Evolutionary conservation across 2,113 vertebrate genomes (phyloP).

Genomic region (Myiozetetes cayanensis): DNA sequence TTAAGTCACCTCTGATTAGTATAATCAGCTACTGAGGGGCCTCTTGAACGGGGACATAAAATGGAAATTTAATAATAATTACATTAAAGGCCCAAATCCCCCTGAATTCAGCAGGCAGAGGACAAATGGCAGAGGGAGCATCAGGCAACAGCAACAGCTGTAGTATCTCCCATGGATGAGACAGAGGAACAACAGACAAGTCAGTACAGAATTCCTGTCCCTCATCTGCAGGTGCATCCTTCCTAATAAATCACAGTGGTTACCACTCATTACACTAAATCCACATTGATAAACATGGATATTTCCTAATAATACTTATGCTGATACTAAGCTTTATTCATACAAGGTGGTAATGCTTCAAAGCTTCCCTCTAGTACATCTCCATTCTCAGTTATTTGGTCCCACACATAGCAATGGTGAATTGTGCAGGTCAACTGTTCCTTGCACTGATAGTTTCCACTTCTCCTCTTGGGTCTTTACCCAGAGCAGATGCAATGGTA

Average conservation of each 20-base stretch:
- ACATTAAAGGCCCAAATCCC: not conserved
- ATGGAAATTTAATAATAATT: not conserved
- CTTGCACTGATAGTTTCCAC: not conserved
- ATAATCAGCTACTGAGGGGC: constrained; percentile 30
- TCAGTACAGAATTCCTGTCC: not conserved
- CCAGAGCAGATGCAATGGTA: not conserved
- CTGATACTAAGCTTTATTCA: not conserved
- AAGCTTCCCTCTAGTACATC: not conserved
- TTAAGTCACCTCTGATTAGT: constrained; percentile 49
- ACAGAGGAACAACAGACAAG: not conserved
- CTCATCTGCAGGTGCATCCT: not conserved
- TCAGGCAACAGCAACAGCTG: not conserved
- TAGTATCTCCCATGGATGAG: not conserved
- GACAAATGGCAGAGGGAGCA: not conserved
- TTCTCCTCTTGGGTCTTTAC: not conserved
- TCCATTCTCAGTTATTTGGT: not conserved
- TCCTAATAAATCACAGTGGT: not conserved
- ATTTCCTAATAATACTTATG: not conserved
- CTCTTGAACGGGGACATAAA: not conserved
- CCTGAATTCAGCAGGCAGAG: not conserved
- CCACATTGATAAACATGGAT: not conserved
- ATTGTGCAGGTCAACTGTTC: not conserved
- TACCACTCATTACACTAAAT: not conserved
- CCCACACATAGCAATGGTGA: not conserved
- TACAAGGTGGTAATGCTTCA: fast-evolving